Evolutionary conservation across 2,113 vertebrate species (phyloP).

Genomic region (Rhadina sibilatrix): DNA sequence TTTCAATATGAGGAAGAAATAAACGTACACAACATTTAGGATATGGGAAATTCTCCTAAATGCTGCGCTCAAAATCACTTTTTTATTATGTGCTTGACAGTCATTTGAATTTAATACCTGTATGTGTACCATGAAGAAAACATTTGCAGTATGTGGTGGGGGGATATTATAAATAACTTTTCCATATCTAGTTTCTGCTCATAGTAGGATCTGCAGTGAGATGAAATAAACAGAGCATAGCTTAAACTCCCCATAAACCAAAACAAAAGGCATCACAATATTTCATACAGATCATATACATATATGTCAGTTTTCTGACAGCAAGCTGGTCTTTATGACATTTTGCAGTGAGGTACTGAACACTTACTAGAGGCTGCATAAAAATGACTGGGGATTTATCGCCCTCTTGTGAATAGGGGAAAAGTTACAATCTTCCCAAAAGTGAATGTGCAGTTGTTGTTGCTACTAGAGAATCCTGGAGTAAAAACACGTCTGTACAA

Average conservation of each 20-base stretch:
- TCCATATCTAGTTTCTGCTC: background rate
- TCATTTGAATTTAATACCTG: background rate
- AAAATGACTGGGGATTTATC: slow-evolving; percentile 22
- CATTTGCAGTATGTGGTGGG: background rate
- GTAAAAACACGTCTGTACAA: background rate
- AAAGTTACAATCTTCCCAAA: background rate
- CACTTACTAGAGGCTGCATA: background rate
- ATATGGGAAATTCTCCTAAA: background rate
- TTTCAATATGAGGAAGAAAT: background rate
- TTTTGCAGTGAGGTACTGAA: background rate
- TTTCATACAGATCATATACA: background rate
- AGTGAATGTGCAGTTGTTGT: background rate
- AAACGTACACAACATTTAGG: background rate
- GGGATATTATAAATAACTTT: background rate
- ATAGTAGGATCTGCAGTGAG: background rate
- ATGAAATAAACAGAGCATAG: background rate
- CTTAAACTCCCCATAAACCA: background rate
- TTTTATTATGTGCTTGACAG: background rate
- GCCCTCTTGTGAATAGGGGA: slow-evolving; percentile 47
- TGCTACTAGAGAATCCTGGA: background rate
- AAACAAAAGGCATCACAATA: background rate
- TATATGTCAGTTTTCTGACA: background rate
- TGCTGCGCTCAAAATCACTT: background rate
- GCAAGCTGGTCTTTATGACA: background rate
- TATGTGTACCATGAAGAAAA: background rate